Evolutionary conservation across 2,797 vertebrate genomes (phyloP), one percentile per base, ranked within the genome.

Genomic region (Enteromius treurensis): DNA sequence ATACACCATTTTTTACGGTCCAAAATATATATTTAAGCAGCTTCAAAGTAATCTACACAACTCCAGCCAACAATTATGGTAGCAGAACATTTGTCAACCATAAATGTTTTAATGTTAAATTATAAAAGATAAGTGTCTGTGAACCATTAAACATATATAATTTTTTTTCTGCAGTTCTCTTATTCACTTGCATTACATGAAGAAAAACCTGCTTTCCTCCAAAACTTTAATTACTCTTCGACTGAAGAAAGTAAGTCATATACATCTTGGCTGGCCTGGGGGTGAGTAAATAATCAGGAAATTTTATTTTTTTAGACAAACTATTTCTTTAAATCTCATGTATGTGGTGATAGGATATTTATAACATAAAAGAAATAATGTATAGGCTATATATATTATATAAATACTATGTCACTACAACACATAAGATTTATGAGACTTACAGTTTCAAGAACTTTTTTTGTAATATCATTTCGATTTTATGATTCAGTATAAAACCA

Each of bases 231-330:
- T 32, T 17, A 32, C 6, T 64, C 14, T 32, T 64, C 5, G 3
- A 32, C 60, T 32, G 6, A 34, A 34, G 62, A 64, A 32, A 64
- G 29, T 32, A 65, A 32, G 15, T 34, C 7, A 34, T 34, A 65
- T 65, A 34, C 15, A 64, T 32, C 62, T 65, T 34, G 6, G 62
- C 17, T 65, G 29, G 62, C 62, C 62, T 34, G 15, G 62, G 62
- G 62, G 29, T 65, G 15, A 65, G 62, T 65, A 65, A 65, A 65
- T 65, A 65, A 65, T 34, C 29, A 65, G 29, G 15, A 65, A 17
- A 17, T 32, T 32, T 32, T 32, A 2, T 17, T 29, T 62, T 62
- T 62, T 62, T 15, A 26, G 60, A 29, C 2, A 1, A 62, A 62
- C 60, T 15, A 29, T 62, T 60, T 65, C 3, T 32, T 64, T 64